Percentiles rank a stretch among this genome's conserved stretches.
Evolutionary conservation across 2,888 invertebrate species (phyloP).

Genomic region (Diadegma fenestrale): DNA sequence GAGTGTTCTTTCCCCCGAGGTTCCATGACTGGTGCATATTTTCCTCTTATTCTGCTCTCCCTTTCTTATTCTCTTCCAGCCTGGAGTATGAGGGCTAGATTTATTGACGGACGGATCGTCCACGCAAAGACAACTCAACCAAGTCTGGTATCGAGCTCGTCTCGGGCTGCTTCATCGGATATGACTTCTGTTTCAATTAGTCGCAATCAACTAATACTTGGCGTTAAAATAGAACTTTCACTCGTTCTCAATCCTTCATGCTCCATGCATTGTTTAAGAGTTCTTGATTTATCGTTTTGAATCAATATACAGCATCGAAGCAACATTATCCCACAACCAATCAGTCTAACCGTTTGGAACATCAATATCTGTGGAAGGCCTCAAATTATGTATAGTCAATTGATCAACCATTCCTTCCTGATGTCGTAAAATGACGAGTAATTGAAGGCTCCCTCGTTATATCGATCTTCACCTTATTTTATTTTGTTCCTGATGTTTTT

Average conservation of each 20-base stretch:
- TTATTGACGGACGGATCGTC: slow-evolving; percentile 70
- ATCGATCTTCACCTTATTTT: not conserved
- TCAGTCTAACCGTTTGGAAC: not conserved
- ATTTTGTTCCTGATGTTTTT: slow-evolving; percentile 19
- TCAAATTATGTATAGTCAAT: not conserved
- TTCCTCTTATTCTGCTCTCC: slow-evolving; percentile 26
- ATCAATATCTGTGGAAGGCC: not conserved
- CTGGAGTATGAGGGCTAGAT: slow-evolving; percentile 69
- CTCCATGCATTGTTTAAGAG: slow-evolving; percentile 50
- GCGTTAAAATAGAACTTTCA: slow-evolving; percentile 19
- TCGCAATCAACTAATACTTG: slow-evolving; percentile 53
- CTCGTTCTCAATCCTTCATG: slow-evolving; percentile 14
- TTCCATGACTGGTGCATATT: slow-evolving; percentile 38
- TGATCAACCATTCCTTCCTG: not conserved
- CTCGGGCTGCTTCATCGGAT: slow-evolving; percentile 9
- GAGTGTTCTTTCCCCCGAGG: slow-evolving; percentile 42
- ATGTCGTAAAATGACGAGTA: not conserved
- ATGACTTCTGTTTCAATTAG: slow-evolving; percentile 23
- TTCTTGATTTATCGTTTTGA: slow-evolving; percentile 6
- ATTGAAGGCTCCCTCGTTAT: not conserved
- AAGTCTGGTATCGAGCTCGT: slow-evolving; percentile 46
- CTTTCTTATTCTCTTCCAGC: slow-evolving; percentile 30
- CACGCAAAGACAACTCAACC: slow-evolving; percentile 67
- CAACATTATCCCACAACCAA: not conserved
- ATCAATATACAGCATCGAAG: too few species aligned